Percentiles rank a stretch among this genome's conserved stretches.
These are phyloP conservation scores for Anastrepha ludens DNA, from an alignment of 1,140 invertebrate species.

Conservation along the genomic window DNA sequence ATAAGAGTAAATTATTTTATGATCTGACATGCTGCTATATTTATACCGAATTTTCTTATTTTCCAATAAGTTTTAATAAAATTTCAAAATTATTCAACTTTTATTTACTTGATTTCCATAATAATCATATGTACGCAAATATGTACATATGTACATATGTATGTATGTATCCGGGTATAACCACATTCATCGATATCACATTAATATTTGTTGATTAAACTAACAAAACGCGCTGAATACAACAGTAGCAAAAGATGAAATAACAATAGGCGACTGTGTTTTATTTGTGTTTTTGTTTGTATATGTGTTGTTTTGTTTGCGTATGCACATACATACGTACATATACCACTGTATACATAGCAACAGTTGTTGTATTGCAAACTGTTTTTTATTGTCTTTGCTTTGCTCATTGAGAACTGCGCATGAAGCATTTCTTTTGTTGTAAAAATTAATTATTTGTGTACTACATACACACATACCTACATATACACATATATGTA, in stretches of 20 bases:
- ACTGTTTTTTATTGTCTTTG: neutral
- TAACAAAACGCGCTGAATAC: too few species aligned
- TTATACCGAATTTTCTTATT: too few species aligned
- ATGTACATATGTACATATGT: neutral
- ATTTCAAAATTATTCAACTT: too few species aligned
- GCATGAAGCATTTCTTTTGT: neutral
- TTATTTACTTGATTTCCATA: too few species aligned
- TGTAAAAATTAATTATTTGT: neutral
- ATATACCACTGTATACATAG: neutral
- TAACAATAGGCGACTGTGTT: too few species aligned
- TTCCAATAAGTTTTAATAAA: too few species aligned
- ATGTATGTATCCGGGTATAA: neutral
- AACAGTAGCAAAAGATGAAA: too few species aligned
- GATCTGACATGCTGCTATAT: too few species aligned
- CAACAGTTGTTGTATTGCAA: neutral
- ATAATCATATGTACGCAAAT: neutral
- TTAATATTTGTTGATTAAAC: too few species aligned
- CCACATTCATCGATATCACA: neutral
- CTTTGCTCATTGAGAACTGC: neutral
- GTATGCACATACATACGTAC: too few species aligned
- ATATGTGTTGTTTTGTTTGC: neutral
- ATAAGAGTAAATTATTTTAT: too few species aligned
- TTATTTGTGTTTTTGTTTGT: too few species aligned
- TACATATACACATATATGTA: neutral
- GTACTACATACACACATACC: neutral